Base-by-base conservation (phyloP, 1,140 invertebrate species). In the Pinna nobilis region DNA sequence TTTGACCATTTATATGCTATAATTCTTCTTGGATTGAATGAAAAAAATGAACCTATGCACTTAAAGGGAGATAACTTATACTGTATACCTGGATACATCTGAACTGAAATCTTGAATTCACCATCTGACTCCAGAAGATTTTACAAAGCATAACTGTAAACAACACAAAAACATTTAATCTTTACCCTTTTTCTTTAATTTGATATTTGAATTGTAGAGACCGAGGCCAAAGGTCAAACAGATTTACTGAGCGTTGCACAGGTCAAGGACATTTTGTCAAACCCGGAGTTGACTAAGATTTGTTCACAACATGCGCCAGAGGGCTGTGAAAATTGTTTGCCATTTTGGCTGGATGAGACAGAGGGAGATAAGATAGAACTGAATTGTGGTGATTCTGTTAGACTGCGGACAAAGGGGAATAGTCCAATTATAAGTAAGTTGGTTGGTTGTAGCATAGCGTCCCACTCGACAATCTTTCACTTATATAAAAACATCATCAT, bases 201-300 rank as follows among this genome's bases (percentile, higher is more conserved):
- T 37, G 15, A 39, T 44, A n/a, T 63, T 65, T n/a, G 59, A 41
- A 59, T 80, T 76, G 35, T 68, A 84, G 80, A 79, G 59, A 69
- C 76, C 13, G 77, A 79, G 66, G 70, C 81, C 9, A 86, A 86
- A 70, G 84, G 82, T 18, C 59, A 78, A 25, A 79, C 80, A 44
- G 84, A 86, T 57, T 61, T 33, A 33, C 59, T 85, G 28, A 70
- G 74, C 5, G 51, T 65, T 44, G 37, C 69, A 13, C 78, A 83
- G 67, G 55, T 81, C 23, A 55, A 59, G 32, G 47, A 77, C 7
- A 18, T 83, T 5, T 13, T 82, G 9, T 20, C 51, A 23, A 71
- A 76, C 28, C 37, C 37, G 39, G 76, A 82, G 18, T 35, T 84
- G 39, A 28, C 49, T 5, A 7, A 70, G 18, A 41, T 79, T 20